phyloP scores from a whole-genome alignment of 2,113 vertebrate species.

The Thryonomys swinderianus region DNA sequence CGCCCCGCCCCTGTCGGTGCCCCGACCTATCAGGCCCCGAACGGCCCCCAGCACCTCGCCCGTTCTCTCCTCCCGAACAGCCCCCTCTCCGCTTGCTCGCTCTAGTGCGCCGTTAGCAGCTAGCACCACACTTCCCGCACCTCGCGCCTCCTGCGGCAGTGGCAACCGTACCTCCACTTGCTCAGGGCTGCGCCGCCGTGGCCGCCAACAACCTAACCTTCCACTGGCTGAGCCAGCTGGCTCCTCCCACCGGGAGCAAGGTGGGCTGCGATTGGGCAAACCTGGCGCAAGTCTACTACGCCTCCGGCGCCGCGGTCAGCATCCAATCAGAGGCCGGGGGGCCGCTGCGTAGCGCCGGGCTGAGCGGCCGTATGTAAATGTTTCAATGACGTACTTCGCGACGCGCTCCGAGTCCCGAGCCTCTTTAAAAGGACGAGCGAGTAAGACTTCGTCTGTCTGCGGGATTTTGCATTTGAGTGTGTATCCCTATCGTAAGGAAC shows the following conservation, averaged over 20 bases:
- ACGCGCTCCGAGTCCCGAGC: accelerated
- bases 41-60: neutral
- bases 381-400: neutral
- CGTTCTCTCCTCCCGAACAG: neutral
- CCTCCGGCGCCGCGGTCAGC: slow-evolving; percentile 12
- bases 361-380: neutral
- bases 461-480: too few relatives aligned
- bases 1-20: neutral
- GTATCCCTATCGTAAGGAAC: too few relatives aligned
- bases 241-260: slow-evolving; percentile 61
- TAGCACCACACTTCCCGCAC: neutral
- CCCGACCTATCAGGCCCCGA: neutral
- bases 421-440: neutral
- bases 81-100: neutral
- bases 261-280: slow-evolving; percentile 59
- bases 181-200: slow-evolving; percentile 79
- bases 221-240: slow-evolving; percentile 68
- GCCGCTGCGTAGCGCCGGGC: accelerated
- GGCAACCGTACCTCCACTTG: neutral
- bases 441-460: too few relatives aligned
- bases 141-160: slow-evolving; percentile 54
- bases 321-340: slow-evolving; percentile 72
- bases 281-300: slow-evolving; percentile 68
- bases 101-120: slow-evolving; percentile 39
- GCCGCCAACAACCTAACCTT: slow-evolving; percentile 70